phyloP scores from a whole-genome alignment of 1,140 invertebrate genomes.

The Chironomus tepperi region DNA sequence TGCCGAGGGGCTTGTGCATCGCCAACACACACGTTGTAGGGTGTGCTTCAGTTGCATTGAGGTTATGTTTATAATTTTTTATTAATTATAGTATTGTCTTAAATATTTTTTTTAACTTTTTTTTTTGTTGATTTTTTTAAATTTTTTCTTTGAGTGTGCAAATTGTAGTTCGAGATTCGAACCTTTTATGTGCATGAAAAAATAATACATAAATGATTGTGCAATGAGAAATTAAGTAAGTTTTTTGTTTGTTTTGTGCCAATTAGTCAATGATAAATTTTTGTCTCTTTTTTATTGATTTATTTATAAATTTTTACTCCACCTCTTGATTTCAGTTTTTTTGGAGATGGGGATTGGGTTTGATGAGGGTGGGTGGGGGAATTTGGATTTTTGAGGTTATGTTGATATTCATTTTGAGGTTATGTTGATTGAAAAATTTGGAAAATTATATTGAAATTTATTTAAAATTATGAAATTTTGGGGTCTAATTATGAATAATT shows the following conservation, averaged over 20 bases:
- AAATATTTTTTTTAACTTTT: background rate
- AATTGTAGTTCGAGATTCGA: background rate
- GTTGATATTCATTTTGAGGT: no score
- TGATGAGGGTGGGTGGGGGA: no score
- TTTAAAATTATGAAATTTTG: no score
- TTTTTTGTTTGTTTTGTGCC: background rate
- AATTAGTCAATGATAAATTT: background rate
- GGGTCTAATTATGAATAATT: no score
- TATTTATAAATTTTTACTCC: no score
- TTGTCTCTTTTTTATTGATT: no score
- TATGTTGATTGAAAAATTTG: no score
- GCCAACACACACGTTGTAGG: background rate
- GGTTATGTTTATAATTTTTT: background rate
- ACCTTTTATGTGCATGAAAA: background rate
- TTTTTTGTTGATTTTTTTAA: background rate
- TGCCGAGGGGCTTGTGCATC: background rate
- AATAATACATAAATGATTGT: background rate
- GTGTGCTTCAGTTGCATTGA: slow-evolving; percentile 3
- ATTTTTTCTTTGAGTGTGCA: background rate
- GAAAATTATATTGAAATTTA: no score
- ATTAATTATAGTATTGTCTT: background rate
- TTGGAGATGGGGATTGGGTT: no score
- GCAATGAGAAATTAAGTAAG: background rate
- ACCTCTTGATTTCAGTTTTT: no score
- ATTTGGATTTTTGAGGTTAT: no score